phyloP scores from a whole-genome alignment of 2,797 vertebrate genomes.

The Botia kubotai region DNA sequence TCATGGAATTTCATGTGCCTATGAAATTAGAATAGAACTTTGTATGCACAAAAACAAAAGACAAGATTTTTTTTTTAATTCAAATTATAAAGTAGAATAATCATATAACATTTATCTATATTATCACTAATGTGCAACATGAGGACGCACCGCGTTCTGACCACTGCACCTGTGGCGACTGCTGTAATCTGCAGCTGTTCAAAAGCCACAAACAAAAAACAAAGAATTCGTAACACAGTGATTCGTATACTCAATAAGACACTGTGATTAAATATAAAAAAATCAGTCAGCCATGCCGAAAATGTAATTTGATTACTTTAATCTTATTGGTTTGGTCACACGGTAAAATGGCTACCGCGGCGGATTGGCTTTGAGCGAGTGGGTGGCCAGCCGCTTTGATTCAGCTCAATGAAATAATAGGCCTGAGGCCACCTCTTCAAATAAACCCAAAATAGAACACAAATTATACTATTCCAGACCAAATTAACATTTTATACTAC shows the following conservation, averaged over 20 bases:
- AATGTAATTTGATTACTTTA: not conserved
- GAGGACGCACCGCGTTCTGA: not conserved
- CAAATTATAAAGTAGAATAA: no score
- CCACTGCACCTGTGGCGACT: conserved; percentile 48
- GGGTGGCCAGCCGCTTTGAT: conserved; percentile 34
- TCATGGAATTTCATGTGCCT: no score
- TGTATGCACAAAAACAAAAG: no score
- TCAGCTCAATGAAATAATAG: conserved; percentile 29
- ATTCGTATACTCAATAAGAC: not conserved
- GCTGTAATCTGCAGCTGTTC: not conserved
- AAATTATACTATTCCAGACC: not conserved
- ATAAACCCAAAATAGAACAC: not conserved
- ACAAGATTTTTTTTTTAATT: no score
- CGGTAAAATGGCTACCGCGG: conserved; percentile 54
- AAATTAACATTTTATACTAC: not conserved
- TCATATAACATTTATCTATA: no score
- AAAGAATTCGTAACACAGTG: no score
- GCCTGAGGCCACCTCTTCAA: conserved; percentile 10
- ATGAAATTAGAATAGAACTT: no score
- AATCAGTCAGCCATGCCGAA: not conserved
- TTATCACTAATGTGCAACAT: no score
- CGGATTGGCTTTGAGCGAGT: conserved; percentile 24
- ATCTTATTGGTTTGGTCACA: conserved; percentile 22
- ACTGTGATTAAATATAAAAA: not conserved
- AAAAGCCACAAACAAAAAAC: not conserved